Evolutionary conservation across 2,888 invertebrate species (phyloP).

Genomic region (Trilocha varians): DNA sequence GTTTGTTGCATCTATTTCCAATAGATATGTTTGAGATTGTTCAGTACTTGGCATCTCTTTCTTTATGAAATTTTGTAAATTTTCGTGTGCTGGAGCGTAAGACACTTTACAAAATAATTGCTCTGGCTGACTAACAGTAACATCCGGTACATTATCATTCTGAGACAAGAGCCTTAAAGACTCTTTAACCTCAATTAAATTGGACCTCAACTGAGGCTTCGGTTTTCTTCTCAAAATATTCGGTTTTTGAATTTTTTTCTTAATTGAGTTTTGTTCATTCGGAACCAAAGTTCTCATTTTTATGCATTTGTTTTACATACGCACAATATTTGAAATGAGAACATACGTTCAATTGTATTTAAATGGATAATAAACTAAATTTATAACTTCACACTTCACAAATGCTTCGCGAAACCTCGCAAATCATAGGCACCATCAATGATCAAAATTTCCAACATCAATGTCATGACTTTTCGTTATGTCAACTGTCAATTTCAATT

Average conservation of each 20-base stretch:
- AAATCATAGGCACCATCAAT: no score
- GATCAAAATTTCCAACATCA: no score
- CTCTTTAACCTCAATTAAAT: not conserved
- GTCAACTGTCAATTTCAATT: no score
- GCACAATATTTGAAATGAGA: no score
- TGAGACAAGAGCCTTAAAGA: not conserved
- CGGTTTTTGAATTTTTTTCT: constrained; percentile 54
- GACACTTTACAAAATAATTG: not conserved
- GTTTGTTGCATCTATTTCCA: not conserved
- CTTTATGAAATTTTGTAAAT: not conserved
- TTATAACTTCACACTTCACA: no score
- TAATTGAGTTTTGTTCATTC: constrained; percentile 35
- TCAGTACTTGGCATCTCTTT: not conserved
- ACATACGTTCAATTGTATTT: no score
- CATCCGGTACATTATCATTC: not conserved
- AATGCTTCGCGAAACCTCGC: no score
- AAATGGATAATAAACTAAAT: no score
- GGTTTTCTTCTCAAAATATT: constrained; percentile 54
- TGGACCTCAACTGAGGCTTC: constrained; percentile 18
- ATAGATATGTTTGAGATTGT: not conserved
- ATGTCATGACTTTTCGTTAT: no score
- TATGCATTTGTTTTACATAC: constrained; percentile 8
- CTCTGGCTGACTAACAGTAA: not conserved
- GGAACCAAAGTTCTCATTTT: constrained; percentile 40
- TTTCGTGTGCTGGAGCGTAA: not conserved